Percentiles rank a stretch among this genome's conserved stretches.
These are phyloP conservation scores for Arizona elegans DNA, from an alignment of 2,113 vertebrate species.

Conservation along the genomic window DNA sequence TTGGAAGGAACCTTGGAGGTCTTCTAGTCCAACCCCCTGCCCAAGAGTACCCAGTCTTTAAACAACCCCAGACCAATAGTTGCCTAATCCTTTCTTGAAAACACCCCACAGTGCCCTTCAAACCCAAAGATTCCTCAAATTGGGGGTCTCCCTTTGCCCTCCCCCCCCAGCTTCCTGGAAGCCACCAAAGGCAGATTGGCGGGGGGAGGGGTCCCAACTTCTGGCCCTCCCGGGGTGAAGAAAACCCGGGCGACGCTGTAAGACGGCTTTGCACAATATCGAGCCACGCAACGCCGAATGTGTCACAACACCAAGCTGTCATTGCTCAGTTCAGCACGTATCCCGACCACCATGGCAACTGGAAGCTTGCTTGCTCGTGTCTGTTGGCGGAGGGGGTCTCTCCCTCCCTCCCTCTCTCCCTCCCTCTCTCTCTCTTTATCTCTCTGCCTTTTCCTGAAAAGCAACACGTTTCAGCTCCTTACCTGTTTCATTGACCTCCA, in stretches of 20 bases:
- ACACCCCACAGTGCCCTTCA: no score
- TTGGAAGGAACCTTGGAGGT: no score
- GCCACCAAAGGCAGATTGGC: neutral
- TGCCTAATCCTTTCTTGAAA: no score
- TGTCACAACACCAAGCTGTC: neutral
- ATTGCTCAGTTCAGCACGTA: neutral
- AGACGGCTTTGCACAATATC: neutral
- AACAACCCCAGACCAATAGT: no score
- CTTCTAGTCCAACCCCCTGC: no score
- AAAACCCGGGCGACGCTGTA: neutral
- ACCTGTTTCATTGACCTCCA: neutral
- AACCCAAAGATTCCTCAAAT: no score
- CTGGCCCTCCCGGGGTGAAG: neutral
- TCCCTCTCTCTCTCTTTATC: no score
- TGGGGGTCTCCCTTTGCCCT: no score
- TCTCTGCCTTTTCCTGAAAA: neutral
- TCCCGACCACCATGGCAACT: neutral
- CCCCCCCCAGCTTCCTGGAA: no score
- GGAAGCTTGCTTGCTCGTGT: neutral
- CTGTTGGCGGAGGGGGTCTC: neutral
- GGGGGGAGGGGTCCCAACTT: no score
- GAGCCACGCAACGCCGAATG: neutral
- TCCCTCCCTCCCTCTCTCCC: no score
- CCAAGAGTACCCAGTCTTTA: no score
- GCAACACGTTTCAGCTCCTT: neutral